These are phyloP conservation scores for Plemyria rubiginata DNA, from an alignment of 2,888 invertebrate genomes.

Conservation along the genomic window DNA sequence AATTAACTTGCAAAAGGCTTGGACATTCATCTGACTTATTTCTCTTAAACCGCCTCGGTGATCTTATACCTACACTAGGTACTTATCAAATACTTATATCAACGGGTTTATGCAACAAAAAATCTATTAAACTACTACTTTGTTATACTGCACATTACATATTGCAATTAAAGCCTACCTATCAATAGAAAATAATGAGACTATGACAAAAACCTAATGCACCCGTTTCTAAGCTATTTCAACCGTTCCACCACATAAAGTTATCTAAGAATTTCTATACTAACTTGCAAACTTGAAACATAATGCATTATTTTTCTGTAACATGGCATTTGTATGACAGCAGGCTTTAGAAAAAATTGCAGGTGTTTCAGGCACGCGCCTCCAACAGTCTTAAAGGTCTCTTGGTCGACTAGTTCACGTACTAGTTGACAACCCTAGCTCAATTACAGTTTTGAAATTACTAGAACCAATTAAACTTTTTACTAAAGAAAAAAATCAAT, in stretches of 20 bases:
- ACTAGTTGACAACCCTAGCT: constrained; percentile 4
- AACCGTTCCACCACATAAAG: constrained; percentile 13
- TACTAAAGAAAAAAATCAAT: too few relatives aligned
- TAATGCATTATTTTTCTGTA: background rate
- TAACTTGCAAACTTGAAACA: constrained; percentile 12
- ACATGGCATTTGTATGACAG: constrained; percentile 19
- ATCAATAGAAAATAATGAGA: constrained; percentile 19
- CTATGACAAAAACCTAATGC: constrained; percentile 9
- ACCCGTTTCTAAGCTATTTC: constrained; percentile 16
- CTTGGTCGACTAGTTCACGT: constrained; percentile 29
- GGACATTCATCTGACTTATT: too few relatives aligned
- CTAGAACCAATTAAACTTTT: constrained; percentile 22
- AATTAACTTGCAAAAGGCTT: too few relatives aligned
- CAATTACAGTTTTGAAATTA: constrained; percentile 6
- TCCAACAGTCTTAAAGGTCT: constrained; percentile 32
- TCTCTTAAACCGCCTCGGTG: too few relatives aligned
- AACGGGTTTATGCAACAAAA: background rate
- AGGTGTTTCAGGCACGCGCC: constrained; percentile 40
- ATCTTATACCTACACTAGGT: too few relatives aligned
- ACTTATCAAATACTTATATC: too few relatives aligned
- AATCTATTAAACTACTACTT: constrained; percentile 10
- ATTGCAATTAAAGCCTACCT: constrained; percentile 5
- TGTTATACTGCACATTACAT: background rate
- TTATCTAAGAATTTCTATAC: constrained; percentile 20
- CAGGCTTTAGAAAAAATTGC: constrained; percentile 29